Evolutionary conservation across 53 echinoderm and acorn worm genomes (phyloP).

Genomic region (Stichopus horrens): DNA sequence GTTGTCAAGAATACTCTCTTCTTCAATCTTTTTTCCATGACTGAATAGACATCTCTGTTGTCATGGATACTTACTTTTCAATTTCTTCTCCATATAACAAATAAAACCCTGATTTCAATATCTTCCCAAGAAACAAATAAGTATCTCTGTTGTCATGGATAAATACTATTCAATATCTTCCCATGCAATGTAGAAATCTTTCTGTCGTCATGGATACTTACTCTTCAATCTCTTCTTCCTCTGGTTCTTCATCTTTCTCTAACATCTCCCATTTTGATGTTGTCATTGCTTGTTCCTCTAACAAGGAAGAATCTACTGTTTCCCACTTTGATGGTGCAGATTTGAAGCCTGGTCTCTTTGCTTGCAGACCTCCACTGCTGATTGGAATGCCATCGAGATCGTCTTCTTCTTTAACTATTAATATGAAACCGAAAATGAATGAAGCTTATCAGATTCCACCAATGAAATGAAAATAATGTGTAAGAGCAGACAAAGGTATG

Average conservation of each 20-base stretch:
- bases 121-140: no score
- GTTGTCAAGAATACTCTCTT: no score
- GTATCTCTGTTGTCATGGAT: no score
- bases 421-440: no score
- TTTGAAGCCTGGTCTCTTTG: slow-evolving; percentile 57
- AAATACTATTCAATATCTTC: no score
- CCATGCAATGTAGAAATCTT: background rate
- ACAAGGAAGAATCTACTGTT: slow-evolving; percentile 76
- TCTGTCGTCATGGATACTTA: slow-evolving; percentile 8
- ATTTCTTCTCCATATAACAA: slow-evolving; percentile 42
- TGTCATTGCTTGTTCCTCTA: slow-evolving; percentile 97
- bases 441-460: no score
- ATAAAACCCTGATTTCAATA: no score
- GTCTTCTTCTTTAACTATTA: slow-evolving; percentile 57
- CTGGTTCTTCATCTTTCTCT: slow-evolving; percentile 70
- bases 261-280: slow-evolving; percentile 96
- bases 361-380: background rate
- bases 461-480: no score
- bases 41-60: background rate
- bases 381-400: slow-evolving; percentile 85
- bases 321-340: slow-evolving; percentile 96
- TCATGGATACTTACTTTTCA: slow-evolving; percentile 42
- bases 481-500: no score
- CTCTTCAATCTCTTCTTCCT: slow-evolving; percentile 58
- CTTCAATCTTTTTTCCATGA: no score